A percentile compares a stretch with the other conserved stretches of the same genome.
phyloP scores from a whole-genome alignment of 1,140 invertebrate genomes.

The Eumaeus atala region DNA sequence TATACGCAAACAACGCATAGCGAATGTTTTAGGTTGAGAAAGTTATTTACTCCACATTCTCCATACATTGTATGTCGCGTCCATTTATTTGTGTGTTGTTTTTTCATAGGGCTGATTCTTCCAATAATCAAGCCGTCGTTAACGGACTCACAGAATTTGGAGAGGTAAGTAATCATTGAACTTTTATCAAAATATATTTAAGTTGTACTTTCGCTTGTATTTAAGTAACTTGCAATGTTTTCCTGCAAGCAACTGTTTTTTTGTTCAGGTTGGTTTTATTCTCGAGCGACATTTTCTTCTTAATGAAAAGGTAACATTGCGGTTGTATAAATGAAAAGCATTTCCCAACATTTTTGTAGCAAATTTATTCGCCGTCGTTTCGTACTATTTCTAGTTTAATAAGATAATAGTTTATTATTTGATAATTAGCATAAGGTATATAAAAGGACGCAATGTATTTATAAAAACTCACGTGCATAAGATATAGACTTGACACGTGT shows the following conservation, averaged over 20 bases:
- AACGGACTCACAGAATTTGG: conserved; percentile 85
- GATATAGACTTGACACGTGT: no score
- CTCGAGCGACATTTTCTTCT: background rate
- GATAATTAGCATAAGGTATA: no score
- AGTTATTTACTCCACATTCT: conserved; percentile 14
- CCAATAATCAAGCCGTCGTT: conserved; percentile 80
- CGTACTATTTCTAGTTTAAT: no score
- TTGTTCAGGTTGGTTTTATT: background rate
- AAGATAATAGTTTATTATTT: no score
- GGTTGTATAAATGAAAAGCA: no score
- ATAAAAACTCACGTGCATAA: no score
- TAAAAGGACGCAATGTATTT: no score
- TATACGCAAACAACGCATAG: conserved; percentile 21
- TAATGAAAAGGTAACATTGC: conserved; percentile 8
- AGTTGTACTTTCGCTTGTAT: background rate
- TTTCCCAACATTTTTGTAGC: no score
- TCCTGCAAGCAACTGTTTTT: conserved; percentile 1
- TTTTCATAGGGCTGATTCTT: conserved; percentile 82
- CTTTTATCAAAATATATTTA: background rate
- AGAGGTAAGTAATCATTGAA: conserved; percentile 74
- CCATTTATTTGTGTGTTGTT: conserved; percentile 55
- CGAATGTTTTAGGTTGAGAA: conserved; percentile 19
- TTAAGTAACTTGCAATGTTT: background rate
- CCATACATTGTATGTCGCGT: conserved; percentile 26
- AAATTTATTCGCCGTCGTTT: no score